Percentiles rank a stretch among this genome's conserved stretches.
These are phyloP conservation scores for Teleogryllus occipitalis DNA, from an alignment of 1,140 invertebrate genomes.

Conservation along the genomic window DNA sequence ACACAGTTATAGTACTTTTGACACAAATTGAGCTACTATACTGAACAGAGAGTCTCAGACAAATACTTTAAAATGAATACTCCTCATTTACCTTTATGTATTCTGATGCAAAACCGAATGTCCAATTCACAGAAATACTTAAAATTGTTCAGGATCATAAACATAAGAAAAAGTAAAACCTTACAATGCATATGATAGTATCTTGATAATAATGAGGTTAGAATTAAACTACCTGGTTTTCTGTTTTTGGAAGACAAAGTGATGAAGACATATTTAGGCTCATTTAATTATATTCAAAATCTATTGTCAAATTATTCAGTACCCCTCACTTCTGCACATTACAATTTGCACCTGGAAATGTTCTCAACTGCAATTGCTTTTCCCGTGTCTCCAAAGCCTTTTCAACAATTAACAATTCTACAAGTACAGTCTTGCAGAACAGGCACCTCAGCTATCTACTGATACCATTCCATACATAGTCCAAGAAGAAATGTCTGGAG, in stretches of 20 bases:
- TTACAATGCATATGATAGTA: too few species aligned
- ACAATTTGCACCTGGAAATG: background rate
- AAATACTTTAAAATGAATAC: too few species aligned
- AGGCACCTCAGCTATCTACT: background rate
- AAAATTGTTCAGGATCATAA: too few species aligned
- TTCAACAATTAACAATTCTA: background rate
- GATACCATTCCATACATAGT: background rate
- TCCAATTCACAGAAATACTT: background rate
- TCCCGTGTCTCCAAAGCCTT: background rate
- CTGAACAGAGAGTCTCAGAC: too few species aligned
- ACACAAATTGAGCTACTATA: too few species aligned
- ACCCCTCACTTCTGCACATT: background rate
- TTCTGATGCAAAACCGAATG: background rate
- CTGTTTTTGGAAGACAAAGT: background rate
- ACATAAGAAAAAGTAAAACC: too few species aligned
- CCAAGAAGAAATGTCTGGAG: background rate
- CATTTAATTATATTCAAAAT: background rate
- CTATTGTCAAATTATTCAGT: background rate
- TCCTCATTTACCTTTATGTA: too few species aligned
- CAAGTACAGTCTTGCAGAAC: background rate
- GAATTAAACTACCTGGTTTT: too few species aligned
- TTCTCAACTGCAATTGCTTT: background rate
- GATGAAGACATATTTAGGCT: background rate
- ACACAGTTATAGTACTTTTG: too few species aligned
- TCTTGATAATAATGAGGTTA: too few species aligned